These are phyloP conservation scores for Stratiomys singularior DNA, from an alignment of 2,888 invertebrate species.

Conservation along the genomic window DNA sequence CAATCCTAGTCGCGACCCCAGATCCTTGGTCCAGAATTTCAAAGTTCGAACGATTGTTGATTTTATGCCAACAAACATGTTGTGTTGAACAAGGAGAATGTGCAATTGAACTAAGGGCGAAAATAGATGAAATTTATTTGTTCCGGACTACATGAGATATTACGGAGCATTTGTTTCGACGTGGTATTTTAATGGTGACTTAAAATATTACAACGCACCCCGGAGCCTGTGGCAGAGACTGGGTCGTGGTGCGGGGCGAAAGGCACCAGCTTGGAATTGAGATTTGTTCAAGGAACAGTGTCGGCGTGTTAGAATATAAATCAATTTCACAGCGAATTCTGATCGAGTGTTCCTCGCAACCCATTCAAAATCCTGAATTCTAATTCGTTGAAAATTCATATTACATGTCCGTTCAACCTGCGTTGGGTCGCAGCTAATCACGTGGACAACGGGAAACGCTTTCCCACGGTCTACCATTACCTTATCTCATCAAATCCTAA, in stretches of 20 bases:
- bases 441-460: background rate
- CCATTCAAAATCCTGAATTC: too few relatives aligned
- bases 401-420: too few relatives aligned
- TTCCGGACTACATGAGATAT: slow-evolving; percentile 44
- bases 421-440: too few relatives aligned
- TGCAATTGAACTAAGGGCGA: slow-evolving; percentile 39
- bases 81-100: slow-evolving; percentile 31
- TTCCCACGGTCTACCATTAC: background rate
- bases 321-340: too few relatives aligned
- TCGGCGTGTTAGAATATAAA: too few relatives aligned
- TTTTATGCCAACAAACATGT: slow-evolving; percentile 48
- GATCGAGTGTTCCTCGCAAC: too few relatives aligned
- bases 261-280: too few relatives aligned
- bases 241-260: too few relatives aligned
- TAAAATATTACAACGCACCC: slow-evolving; percentile 1
- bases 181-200: slow-evolving; percentile 32
- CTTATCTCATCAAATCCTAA: background rate
- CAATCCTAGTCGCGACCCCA: background rate
- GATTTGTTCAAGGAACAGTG: too few relatives aligned
- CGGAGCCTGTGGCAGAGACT: background rate
- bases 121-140: slow-evolving; percentile 46
- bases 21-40: slow-evolving; percentile 45
- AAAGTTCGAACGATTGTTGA: slow-evolving; percentile 50
- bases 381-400: too few relatives aligned
- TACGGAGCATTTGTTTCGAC: slow-evolving; percentile 33